Evolutionary conservation across 2,113 vertebrate genomes (phyloP).

Genomic region (Thalassarche chlororhynchos): DNA sequence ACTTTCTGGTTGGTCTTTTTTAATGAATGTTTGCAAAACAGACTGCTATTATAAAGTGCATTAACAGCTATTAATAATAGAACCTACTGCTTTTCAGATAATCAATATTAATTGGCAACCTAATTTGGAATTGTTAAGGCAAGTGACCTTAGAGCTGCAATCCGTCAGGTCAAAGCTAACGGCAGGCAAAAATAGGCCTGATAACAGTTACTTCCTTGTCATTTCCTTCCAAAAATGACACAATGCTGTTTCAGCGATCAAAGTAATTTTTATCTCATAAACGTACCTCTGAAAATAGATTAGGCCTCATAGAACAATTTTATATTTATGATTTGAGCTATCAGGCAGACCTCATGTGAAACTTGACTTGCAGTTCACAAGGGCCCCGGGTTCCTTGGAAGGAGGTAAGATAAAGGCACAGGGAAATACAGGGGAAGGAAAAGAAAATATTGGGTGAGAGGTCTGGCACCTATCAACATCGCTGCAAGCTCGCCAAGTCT

Average conservation of each 20-base stretch:
- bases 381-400: not conserved
- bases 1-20: not conserved
- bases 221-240: constrained; percentile 50
- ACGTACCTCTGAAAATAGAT: not conserved
- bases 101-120: constrained; percentile 28
- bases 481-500: not conserved
- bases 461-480: not conserved
- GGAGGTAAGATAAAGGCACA: not conserved
- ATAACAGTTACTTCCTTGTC: constrained; percentile 20
- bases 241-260: not conserved
- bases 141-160: not conserved
- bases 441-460: not conserved
- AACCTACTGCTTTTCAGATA: not conserved
- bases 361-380: not conserved
- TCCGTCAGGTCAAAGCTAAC: not conserved
- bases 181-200: not conserved
- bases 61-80: constrained; percentile 37
- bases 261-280: constrained; percentile 28
- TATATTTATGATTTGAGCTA: not conserved
- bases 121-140: constrained; percentile 1
- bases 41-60: not conserved
- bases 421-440: not conserved
- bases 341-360: not conserved
- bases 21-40: not conserved
- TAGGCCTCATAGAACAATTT: not conserved